Evolutionary conservation across 2,888 invertebrate species (phyloP).

Genomic region (Axea sp.): DNA sequence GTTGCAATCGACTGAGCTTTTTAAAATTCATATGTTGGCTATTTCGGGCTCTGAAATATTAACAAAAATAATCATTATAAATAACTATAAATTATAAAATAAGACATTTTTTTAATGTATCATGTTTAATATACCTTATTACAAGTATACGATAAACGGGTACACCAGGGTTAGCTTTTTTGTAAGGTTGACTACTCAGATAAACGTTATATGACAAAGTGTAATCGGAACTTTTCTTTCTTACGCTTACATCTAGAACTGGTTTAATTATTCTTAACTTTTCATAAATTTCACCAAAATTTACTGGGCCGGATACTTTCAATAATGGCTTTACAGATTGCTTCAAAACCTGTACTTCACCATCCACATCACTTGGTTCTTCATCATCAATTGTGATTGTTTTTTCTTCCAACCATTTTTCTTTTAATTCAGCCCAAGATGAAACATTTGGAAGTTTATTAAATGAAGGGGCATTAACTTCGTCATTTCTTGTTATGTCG

Average conservation of each 20-base stretch:
- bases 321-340: conserved; percentile 70
- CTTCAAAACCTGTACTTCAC: conserved; percentile 72
- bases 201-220: conserved; percentile 76
- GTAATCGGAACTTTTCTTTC: conserved; percentile 70
- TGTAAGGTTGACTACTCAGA: conserved; percentile 68
- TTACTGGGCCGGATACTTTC: conserved; percentile 66
- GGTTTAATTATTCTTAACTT: conserved; percentile 74
- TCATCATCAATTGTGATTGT: conserved; percentile 77
- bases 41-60: conserved; percentile 70
- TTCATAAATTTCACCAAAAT: conserved; percentile 70
- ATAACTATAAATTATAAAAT: no score
- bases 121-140: conserved; percentile 68
- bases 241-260: conserved; percentile 70
- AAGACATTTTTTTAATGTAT: no score
- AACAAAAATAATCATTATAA: no score
- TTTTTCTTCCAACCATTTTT: conserved; percentile 74
- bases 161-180: conserved; percentile 73
- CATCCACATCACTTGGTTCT: conserved; percentile 67
- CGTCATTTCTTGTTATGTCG: conserved; percentile 26
- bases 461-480: conserved; percentile 65
- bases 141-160: conserved; percentile 73
- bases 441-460: conserved; percentile 66
- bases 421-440: conserved; percentile 75
- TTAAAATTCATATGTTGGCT: conserved; percentile 69
- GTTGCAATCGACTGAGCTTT: conserved; percentile 73